Evolutionary conservation across 2,113 vertebrate species (phyloP).

Genomic region (Drymodes brunneopygia): DNA sequence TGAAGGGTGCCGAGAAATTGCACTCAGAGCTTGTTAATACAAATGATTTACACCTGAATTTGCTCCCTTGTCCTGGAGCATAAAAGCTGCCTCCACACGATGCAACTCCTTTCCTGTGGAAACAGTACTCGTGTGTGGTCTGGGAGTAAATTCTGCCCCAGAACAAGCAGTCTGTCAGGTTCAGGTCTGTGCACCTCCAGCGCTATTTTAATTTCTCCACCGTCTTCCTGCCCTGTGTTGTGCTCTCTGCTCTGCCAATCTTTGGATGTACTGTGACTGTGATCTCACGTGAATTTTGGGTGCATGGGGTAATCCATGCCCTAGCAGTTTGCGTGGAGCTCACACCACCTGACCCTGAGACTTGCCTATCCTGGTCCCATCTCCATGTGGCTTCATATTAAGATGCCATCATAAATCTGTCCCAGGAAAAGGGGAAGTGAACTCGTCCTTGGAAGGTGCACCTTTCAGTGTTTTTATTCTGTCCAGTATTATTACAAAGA

Average conservation of each 20-base stretch:
- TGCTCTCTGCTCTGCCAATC: background rate
- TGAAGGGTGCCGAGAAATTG: background rate
- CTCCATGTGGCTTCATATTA: background rate
- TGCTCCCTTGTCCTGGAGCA: background rate
- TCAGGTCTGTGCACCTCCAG: background rate
- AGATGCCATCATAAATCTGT: background rate
- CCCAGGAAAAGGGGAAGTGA: background rate
- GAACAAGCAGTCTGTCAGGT: background rate
- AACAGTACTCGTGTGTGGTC: background rate
- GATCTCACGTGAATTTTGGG: background rate
- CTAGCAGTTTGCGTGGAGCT: background rate
- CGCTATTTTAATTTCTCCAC: background rate
- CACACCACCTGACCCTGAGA: background rate
- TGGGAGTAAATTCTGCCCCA: background rate
- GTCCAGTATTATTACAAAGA: background rate
- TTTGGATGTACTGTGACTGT: background rate
- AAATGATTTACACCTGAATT: constrained; percentile 42
- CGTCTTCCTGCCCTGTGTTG: background rate
- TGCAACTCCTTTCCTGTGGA: background rate
- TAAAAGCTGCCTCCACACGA: background rate
- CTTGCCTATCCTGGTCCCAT: rapidly evolving
- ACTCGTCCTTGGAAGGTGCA: background rate
- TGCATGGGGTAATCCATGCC: background rate
- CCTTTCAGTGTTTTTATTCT: background rate
- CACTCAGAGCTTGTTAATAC: background rate